Evolutionary conservation across 2,888 invertebrate genomes (phyloP).

Genomic region (Eretmocerus hayati): DNA sequence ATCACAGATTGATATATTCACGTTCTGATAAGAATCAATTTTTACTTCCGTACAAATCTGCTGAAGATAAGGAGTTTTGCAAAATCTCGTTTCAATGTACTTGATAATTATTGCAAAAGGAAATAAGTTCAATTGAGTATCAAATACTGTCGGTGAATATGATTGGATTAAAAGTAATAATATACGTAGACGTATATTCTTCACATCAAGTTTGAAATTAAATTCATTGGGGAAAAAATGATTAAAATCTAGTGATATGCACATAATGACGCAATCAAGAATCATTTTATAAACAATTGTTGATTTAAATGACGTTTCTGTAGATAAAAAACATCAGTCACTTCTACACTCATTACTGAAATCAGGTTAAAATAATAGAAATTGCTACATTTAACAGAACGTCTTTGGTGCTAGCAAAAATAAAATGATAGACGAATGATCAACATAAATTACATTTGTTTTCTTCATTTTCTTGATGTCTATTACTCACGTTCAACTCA

Average conservation of each 20-base stretch:
- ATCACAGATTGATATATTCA: constrained; percentile 21
- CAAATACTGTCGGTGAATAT: constrained; percentile 22
- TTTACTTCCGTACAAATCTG: constrained; percentile 12
- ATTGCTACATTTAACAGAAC: constrained; percentile 23
- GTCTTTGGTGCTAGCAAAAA: constrained; percentile 29
- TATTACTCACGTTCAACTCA: constrained; percentile 10
- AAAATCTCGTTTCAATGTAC: too few species aligned
- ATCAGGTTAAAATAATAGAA: constrained; percentile 16
- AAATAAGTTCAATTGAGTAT: constrained; percentile 17
- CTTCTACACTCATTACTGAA: constrained; percentile 11
- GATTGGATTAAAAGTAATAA: constrained; percentile 20
- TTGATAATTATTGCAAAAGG: constrained; percentile 14
- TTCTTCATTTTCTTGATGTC: constrained; percentile 12
- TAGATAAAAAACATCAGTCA: constrained; percentile 15
- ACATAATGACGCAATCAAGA: constrained; percentile 12
- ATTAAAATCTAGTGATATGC: constrained; percentile 26
- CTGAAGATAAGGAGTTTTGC: constrained; percentile 9
- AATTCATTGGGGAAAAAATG: constrained; percentile 20
- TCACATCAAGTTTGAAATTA: too few species aligned
- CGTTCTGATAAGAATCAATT: constrained; percentile 7
- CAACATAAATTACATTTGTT: constrained; percentile 15
- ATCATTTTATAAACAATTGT: too few species aligned
- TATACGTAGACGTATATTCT: constrained; percentile 12
- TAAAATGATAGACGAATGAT: constrained; percentile 20
- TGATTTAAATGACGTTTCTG: background rate